Evolutionary conservation across 2,888 invertebrate genomes (phyloP), one percentile per base, ranked within the genome.

Genomic region (Pandemis corylana): DNA sequence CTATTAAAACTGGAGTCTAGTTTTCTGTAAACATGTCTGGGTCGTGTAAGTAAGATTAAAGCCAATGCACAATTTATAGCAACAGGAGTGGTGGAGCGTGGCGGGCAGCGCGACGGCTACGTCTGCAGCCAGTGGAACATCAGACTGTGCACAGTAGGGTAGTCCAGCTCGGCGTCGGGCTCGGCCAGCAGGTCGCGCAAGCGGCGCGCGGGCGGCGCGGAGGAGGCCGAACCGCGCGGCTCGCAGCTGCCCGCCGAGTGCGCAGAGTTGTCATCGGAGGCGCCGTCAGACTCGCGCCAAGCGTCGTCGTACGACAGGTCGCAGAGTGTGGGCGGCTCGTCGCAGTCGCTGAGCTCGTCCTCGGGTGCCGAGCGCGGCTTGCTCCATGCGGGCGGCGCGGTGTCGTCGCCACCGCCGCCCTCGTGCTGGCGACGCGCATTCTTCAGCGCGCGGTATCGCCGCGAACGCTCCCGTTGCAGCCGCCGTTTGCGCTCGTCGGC

Each of bases 81-180:
- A n/a, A 3, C 42, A 20, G 20, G 63, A 15, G 15, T 15, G 77
- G 67, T 72, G 76, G 75, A 76, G 76, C 69, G 72, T 78, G 80
- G 80, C 77, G 71, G 77, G 77, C 42, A 71, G 77, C 75, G 78
- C 62, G 51, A 70, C 42, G 64, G 93, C 90, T 94, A 94, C 90
- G 94, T 94, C 80, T 94, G 94, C 84, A 94, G 85, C 94, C 94
- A 94, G 84, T 94, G 94, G 82, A 94, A 93, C 94, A 94, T 94
- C 79, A 94, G 93, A 82, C 93, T 94, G 88, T 94, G 94, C 80
- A 94, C 92, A 0, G 94, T 94, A 53, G 91, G 91, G 80, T 93
- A 94, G 85, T 94, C 94, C 10, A 94, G 86, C 84, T 94, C 94
- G 0, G 91, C 90, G 73, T 93, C 92, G 41, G 94, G 94, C 68